These are phyloP conservation scores for Drosophila neocordata DNA, from an alignment of 1,140 invertebrate species.

Conservation along the genomic window DNA sequence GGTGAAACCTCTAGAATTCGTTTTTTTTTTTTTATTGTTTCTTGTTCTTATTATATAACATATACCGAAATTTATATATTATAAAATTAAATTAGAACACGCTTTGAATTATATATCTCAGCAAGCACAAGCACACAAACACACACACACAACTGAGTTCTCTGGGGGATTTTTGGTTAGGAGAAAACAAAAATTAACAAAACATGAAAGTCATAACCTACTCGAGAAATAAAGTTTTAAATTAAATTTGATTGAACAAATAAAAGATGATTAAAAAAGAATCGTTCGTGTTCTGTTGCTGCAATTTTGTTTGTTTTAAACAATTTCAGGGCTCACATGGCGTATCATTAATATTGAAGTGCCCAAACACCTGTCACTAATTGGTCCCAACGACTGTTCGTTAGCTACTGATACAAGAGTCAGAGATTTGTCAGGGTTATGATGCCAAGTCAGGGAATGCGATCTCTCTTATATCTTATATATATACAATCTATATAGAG, in stretches of 20 bases:
- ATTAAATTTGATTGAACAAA: conserved; percentile 7
- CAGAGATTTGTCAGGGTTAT: conserved; percentile 40
- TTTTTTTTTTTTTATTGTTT: neutral
- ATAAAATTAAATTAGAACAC: neutral
- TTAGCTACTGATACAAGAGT: conserved; percentile 45
- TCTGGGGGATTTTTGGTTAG: neutral
- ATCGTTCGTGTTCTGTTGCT: neutral
- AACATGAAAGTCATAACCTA: conserved; percentile 20
- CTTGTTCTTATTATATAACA: neutral
- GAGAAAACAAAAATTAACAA: neutral
- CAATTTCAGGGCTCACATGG: conserved; percentile 35
- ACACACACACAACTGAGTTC: neutral
- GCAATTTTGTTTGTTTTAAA: neutral
- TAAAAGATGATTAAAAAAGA: neutral
- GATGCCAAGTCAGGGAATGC: neutral
- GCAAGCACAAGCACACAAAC: neutral
- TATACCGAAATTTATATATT: neutral
- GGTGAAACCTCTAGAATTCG: conserved; percentile 38
- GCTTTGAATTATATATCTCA: conserved; percentile 1
- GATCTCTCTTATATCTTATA: conserved; percentile 29
- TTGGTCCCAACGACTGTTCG: conserved; percentile 48
- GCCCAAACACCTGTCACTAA: conserved; percentile 47
- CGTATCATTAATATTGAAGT: conserved; percentile 42
- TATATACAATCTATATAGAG: neutral
- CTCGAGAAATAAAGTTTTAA: conserved; percentile 14